Evolutionary conservation across 2,113 vertebrate species (phyloP).

Genomic region (Gorsachius goisagi): DNA sequence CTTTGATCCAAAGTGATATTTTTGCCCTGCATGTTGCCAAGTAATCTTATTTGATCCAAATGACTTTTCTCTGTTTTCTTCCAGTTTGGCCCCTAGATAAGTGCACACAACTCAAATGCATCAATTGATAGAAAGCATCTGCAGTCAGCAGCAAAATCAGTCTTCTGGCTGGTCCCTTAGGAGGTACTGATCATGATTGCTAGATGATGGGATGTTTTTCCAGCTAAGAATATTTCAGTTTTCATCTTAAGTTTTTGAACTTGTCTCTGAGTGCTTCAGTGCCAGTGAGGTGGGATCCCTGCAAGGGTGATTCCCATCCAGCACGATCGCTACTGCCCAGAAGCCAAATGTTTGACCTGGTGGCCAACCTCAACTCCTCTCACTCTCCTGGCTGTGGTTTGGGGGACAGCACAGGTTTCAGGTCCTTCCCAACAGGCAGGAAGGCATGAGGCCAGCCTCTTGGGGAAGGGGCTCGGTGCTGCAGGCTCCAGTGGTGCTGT

Average conservation of each 20-base stretch:
- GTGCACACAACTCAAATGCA: not conserved
- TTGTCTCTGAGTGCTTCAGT: not conserved
- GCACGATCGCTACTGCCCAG: not conserved
- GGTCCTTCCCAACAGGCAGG: not conserved
- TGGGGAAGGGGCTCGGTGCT: fast-evolving
- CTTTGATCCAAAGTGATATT: not conserved
- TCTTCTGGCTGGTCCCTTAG: conserved; percentile 6
- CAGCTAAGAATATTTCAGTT: not conserved
- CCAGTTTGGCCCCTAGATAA: not conserved
- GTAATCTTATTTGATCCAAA: conserved; percentile 2
- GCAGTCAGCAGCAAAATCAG: not conserved
- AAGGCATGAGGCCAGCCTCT: not conserved
- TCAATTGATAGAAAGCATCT: not conserved
- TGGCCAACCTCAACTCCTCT: not conserved
- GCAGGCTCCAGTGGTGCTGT: not conserved
- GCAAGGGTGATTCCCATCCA: not conserved
- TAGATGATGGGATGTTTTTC: not conserved
- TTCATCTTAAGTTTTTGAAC: not conserved
- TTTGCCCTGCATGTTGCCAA: not conserved
- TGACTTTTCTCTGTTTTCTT: not conserved
- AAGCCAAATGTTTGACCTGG: not conserved
- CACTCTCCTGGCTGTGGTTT: not conserved
- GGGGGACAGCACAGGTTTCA: not conserved
- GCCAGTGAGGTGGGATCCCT: not conserved
- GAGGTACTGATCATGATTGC: not conserved